These are phyloP conservation scores for Diarsia brunnea DNA, from an alignment of 2,888 invertebrate species.

Conservation along the genomic window DNA sequence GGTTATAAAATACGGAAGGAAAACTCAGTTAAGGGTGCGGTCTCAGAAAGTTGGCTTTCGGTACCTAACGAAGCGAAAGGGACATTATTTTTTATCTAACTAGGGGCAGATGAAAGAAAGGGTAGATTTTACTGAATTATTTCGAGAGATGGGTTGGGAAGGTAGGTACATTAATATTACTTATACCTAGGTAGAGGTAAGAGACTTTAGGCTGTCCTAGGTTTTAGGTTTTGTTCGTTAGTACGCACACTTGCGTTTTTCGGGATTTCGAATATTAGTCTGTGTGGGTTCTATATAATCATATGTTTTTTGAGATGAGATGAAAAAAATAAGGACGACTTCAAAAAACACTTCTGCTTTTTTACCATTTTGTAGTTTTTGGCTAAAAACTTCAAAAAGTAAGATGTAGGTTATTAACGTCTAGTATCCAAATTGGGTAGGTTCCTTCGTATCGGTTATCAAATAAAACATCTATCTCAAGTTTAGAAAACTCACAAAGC, in stretches of 20 bases:
- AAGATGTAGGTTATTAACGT: background rate
- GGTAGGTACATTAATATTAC: slow-evolving; percentile 14
- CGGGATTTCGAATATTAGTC: background rate
- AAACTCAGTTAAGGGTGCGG: slow-evolving; percentile 44
- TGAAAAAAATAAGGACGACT: background rate
- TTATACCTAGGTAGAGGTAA: background rate
- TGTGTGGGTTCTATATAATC: background rate
- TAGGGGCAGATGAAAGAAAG: slow-evolving; percentile 42
- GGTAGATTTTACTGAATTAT: slow-evolving; percentile 50
- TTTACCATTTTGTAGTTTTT: background rate
- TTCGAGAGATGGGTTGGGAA: slow-evolving; percentile 30
- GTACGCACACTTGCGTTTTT: background rate
- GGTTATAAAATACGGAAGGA: slow-evolving; percentile 52
- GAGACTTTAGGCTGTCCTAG: background rate
- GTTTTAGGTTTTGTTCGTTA: background rate
- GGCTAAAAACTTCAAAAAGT: background rate
- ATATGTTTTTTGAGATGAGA: background rate
- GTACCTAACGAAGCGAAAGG: slow-evolving; percentile 46
- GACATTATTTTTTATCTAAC: slow-evolving; percentile 58
- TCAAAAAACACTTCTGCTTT: background rate
- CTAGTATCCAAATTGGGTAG: background rate
- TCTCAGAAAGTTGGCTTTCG: slow-evolving; percentile 45
- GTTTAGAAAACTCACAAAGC: background rate
- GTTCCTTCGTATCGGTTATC: background rate
- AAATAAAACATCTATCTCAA: background rate